Base-by-base conservation (phyloP, 2,797 vertebrate species). In the Meda fulgida region DNA sequence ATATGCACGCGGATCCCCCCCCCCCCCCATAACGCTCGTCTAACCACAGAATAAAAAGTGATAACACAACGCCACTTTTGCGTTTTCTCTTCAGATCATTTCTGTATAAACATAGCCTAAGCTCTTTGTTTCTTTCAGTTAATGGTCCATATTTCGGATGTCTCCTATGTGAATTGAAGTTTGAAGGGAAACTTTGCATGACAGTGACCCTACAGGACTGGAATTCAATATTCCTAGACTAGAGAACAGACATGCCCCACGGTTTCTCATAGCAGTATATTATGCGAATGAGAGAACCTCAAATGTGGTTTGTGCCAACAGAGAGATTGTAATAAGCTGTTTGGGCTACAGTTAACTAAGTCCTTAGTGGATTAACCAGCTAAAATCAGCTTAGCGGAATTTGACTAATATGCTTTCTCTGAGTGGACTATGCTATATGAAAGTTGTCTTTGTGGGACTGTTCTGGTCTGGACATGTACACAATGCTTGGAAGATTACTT, bases 241-340 rank as follows among this genome's bases (percentile, higher is more conserved):
- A 29, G 4, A 55, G n/a, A 70, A 7, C 21, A 53, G 43, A 38
- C 7, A 2, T n/a, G 11, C 77, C 10, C 7, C 13, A 71, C 1
- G 0, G 31, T 38, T 36, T 18, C 13, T 58, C 48, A 55, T n/a
- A 29, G n/a, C 16, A 71, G 34, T 40, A 18, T 36, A 69, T 80
- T 21, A 67, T 48, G 43, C 0, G 13, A 81, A 31, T 6, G 67
- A 10, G 51, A 43, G 34, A 36, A 40, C 66, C 48, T 70, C 1
- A 58, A n/a, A 58, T 77, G 21, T 48, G 9, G 4, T 26, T 18
- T 67, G 31, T 80, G 66, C 66, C 48, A 55, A 40, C 14, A 55
- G n/a, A 71, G 80, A 81, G 67, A 78, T 79, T 76, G 23, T 55
- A 53, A 48, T 79, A 85, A 85, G n/a, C 69, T 80, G 53, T 82